phyloP scores from a whole-genome alignment of 2,797 vertebrate species.

The Rhinoraja longicauda region DNA sequence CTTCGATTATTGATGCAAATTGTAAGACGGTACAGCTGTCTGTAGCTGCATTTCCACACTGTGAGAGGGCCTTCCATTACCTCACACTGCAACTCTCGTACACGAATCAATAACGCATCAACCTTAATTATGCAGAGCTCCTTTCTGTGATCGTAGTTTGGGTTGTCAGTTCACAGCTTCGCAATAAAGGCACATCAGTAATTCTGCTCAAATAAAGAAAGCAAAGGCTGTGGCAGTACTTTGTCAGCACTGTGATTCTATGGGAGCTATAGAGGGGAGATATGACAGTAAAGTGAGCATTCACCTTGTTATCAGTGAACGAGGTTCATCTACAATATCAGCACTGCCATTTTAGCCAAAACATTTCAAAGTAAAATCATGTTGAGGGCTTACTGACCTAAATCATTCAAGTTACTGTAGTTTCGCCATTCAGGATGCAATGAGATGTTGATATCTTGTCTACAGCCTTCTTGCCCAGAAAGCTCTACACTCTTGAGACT shows the following conservation, averaged over 20 bases:
- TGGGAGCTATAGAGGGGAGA: background rate
- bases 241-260: background rate
- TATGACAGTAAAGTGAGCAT: background rate
- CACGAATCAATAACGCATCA: background rate
- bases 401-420: slow-evolving; percentile 87
- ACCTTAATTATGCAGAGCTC: background rate
- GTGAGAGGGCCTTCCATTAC: background rate
- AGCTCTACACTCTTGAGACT: slow-evolving; percentile 67
- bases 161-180: background rate
- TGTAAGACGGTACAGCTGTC: background rate
- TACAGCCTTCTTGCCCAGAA: slow-evolving; percentile 65
- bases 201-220: background rate
- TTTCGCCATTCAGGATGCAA: slow-evolving; percentile 66
- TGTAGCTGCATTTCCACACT: background rate
- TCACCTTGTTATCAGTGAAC: background rate
- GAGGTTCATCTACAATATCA: background rate
- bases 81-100: background rate
- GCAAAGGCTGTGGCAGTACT: background rate
- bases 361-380: slow-evolving; percentile 8
- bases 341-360: background rate
- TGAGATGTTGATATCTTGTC: slow-evolving; percentile 49
- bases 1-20: background rate
- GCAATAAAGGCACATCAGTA: background rate
- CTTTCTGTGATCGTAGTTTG: background rate
- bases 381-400: slow-evolving; percentile 68